A percentile compares a stretch with the other conserved stretches of the same genome.
phyloP scores from a whole-genome alignment of 2,113 vertebrate species.

The Hippocampus guttulatus region DNA sequence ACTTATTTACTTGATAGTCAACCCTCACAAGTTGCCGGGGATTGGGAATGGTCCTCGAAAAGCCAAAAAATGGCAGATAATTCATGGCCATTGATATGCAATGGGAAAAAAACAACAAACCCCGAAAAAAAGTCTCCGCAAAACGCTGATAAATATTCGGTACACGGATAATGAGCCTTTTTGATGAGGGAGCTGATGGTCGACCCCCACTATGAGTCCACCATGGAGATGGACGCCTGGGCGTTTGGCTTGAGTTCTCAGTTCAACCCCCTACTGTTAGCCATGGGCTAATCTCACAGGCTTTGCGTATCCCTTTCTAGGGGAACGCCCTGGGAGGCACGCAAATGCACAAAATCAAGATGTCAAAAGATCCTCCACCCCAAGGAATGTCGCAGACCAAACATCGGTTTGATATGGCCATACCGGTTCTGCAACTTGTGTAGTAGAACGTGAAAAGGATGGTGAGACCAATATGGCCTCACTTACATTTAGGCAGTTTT shows the following conservation, averaged over 20 bases:
- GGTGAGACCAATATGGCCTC: not conserved
- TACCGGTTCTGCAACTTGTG: not conserved
- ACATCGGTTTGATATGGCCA: not conserved
- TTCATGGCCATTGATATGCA: too few species aligned
- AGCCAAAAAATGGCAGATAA: too few species aligned
- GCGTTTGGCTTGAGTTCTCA: conserved; percentile 21
- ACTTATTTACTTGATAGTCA: too few species aligned
- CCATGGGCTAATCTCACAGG: conserved; percentile 39
- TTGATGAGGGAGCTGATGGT: too few species aligned
- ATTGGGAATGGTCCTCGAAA: too few species aligned
- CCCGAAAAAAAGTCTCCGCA: too few species aligned
- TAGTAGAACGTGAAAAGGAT: not conserved
- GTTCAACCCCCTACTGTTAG: conserved; percentile 44
- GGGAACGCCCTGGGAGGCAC: not conserved
- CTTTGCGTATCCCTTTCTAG: not conserved
- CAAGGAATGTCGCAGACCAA: not conserved
- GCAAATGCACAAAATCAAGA: not conserved
- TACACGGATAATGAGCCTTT: too few species aligned
- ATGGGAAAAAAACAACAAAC: too few species aligned
- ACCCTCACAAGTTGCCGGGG: too few species aligned
- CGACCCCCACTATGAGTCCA: too few species aligned
- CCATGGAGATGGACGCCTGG: not conserved
- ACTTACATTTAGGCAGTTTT: not conserved
- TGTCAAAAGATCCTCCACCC: not conserved
- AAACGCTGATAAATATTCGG: too few species aligned